These are phyloP conservation scores for Tolmerus cingulatus DNA, from an alignment of 2,888 invertebrate genomes.

Conservation along the genomic window DNA sequence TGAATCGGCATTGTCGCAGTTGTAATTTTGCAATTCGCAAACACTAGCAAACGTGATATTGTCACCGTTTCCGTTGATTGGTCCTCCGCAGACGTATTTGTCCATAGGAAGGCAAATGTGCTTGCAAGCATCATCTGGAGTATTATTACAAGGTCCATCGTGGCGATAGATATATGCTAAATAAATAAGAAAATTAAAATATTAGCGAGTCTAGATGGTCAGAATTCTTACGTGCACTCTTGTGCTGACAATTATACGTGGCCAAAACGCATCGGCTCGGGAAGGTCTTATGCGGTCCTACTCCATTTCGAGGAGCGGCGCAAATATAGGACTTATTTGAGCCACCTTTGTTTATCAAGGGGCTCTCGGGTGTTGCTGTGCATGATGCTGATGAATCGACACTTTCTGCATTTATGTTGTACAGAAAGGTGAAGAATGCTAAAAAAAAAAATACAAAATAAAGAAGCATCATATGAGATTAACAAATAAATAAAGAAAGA, in stretches of 20 bases:
- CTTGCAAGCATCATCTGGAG: neutral
- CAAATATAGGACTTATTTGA: neutral
- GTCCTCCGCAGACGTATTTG: slow-evolving; percentile 5
- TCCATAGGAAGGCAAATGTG: neutral
- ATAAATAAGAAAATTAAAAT: neutral
- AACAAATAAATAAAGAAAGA: no score
- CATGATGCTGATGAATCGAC: neutral
- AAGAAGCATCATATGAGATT: no score
- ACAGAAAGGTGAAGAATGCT: neutral
- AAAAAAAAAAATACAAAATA: neutral
- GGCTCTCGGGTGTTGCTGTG: neutral
- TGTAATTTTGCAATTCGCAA: slow-evolving; percentile 25
- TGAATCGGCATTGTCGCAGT: neutral
- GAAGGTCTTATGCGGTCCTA: neutral
- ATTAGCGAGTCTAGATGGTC: neutral
- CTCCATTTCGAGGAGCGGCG: neutral
- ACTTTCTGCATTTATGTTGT: neutral
- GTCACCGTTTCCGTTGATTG: neutral
- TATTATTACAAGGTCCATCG: slow-evolving; percentile 21
- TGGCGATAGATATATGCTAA: slow-evolving; percentile 22
- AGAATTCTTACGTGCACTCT: neutral
- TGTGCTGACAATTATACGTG: slow-evolving; percentile 31
- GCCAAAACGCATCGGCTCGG: slow-evolving; percentile 23
- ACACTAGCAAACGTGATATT: neutral
- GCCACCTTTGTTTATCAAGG: neutral